Conservation (phyloP, 2,113 vertebrate genomes). For the Xenus cinereus region DNA sequence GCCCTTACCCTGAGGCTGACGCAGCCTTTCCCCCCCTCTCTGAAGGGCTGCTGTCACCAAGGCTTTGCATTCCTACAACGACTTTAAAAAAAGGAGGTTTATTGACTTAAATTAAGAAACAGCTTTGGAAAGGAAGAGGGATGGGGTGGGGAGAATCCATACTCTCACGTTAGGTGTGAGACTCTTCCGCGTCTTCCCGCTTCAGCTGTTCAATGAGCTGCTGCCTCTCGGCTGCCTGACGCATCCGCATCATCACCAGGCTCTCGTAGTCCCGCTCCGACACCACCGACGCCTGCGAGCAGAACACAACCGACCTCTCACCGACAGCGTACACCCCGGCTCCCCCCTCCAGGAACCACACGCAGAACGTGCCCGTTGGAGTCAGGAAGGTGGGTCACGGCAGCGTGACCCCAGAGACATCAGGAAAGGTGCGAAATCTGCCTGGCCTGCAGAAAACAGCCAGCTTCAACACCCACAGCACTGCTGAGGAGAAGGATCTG, state of each 20-base stretch:
- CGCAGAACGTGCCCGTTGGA: rapidly evolving
- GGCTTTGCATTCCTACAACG: not conserved
- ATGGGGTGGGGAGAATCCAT: not conserved
- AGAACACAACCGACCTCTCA: not conserved
- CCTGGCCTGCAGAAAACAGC: not conserved
- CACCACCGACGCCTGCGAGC: slow-evolving; percentile 75
- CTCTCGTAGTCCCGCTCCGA: slow-evolving; percentile 93
- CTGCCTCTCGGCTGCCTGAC: slow-evolving; percentile 92
- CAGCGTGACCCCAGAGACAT: not conserved
- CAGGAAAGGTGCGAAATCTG: not conserved
- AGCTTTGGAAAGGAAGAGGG: not conserved
- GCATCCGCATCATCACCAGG: slow-evolving; percentile 95
- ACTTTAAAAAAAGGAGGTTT: slow-evolving; percentile 48
- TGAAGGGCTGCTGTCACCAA: rapidly evolving
- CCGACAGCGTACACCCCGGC: rapidly evolving
- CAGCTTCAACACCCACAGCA: not conserved
- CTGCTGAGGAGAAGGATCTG: too few species aligned
- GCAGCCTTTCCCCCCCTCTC: not conserved
- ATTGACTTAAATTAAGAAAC: slow-evolving; percentile 63
- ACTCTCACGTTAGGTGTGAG: slow-evolving; percentile 56
- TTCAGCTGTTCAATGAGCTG: slow-evolving; percentile 88
- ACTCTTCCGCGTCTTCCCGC: slow-evolving; percentile 82
- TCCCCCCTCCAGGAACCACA: not conserved
- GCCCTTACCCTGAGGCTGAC: not conserved
- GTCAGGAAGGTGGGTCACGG: not conserved